These are phyloP conservation scores for Spinus pinus DNA, from an alignment of 2,797 vertebrate genomes.

Conservation along the genomic window DNA sequence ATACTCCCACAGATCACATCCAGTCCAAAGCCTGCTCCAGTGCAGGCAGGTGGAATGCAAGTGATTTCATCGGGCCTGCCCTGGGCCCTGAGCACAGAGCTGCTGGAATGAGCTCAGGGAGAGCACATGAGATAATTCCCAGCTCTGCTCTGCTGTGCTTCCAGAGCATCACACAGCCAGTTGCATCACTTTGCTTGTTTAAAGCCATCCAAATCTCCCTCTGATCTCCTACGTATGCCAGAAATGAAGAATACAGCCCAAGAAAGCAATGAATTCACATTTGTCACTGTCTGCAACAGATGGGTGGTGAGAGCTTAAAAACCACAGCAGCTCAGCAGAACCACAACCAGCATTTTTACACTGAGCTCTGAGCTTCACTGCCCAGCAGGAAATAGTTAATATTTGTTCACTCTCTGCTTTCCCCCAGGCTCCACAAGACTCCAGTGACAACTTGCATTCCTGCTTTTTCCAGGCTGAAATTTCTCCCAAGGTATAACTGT, in stretches of 20 bases:
- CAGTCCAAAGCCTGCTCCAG: not conserved
- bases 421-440: not conserved
- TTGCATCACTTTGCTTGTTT: not conserved
- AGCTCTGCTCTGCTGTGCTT: not conserved
- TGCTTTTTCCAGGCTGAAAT: not conserved
- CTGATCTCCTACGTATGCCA: not conserved
- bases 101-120: not conserved
- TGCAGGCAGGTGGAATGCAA: slow-evolving; percentile 35
- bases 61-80: slow-evolving; percentile 13
- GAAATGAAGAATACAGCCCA: not conserved
- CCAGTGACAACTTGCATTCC: not conserved
- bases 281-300: not conserved
- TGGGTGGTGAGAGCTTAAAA: not conserved
- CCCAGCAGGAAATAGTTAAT: not conserved
- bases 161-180: not conserved
- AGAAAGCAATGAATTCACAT: not conserved
- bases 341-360: not conserved
- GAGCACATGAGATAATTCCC: not conserved
- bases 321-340: not conserved
- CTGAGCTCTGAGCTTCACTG: not conserved
- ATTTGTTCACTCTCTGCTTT: not conserved
- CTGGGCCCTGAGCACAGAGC: not conserved
- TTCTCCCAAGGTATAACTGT: not conserved
- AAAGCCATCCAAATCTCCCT: not conserved
- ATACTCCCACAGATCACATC: not conserved